Evolutionary conservation across 35 echinoderm and acorn worm genomes (phyloP), one percentile per base, ranked within the genome.

Genomic region (Heliocidaris erythrogramma): DNA sequence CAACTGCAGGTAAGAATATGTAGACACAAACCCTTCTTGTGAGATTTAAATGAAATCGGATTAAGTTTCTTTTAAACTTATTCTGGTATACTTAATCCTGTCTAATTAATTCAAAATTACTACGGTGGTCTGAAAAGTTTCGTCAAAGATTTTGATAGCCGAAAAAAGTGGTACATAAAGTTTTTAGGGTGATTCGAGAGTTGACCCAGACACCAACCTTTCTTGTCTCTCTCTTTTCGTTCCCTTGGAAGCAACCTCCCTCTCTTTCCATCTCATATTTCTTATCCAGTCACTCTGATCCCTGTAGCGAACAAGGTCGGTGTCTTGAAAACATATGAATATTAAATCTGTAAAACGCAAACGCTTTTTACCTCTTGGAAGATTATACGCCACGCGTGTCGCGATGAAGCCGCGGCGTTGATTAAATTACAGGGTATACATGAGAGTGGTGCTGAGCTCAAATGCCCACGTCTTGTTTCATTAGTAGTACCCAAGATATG

Each of bases 1-100:
- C 85, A 48, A 30, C 17, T 98, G 97, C 95, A 59, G 24, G 95
- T 98, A 94, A 96, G 96, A 59, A 48, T 48, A 89, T 48, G 47
- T 35, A 27, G 47, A 78, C 21, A 78, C 65, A 56, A 56, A 10
- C 52, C 9, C 14, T 56, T 56, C 52, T 56, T 42, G 35, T 42
- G 3, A 3, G 35, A 42, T 42, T 42, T 42, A 3, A 42, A 42
- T 42, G 35, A 42, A 42, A 42, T 42, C 35, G 35, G 35, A 42
- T 42, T 42, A 42, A 42, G 35, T 42, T 42, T 42, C 35, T 42
- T 42, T 42, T 42, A 42, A 42, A 42, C 35, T 42, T 11, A 56
- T 14, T 11, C 10, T 56, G 10, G 52, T 56, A 56, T 56, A 56
- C 52, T 56, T 12, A 12, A 12, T 12, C 10, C 0, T 56, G 52